Percentiles rank a stretch among this genome's conserved stretches.
Conservation (phyloP, 2,888 invertebrate genomes). For the Prosopocoilus inquinatus region DNA sequence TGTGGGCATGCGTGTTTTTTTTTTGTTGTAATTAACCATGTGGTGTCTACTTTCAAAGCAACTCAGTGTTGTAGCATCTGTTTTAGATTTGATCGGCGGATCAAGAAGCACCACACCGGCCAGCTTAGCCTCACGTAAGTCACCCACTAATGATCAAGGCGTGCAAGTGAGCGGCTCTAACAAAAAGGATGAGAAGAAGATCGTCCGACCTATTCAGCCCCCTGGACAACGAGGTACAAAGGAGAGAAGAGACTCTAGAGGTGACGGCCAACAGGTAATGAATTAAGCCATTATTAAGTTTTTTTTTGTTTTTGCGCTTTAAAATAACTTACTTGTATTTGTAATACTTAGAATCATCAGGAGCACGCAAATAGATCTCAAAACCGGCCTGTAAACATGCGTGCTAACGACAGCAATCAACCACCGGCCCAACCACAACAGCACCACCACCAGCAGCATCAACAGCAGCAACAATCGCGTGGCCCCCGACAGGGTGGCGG, state of each 20-base stretch:
- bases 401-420: slow-evolving; percentile 11
- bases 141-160: slow-evolving; percentile 83
- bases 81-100: slow-evolving; percentile 71
- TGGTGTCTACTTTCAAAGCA: slow-evolving; percentile 4
- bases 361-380: too few species aligned
- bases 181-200: slow-evolving; percentile 46
- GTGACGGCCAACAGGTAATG: slow-evolving; percentile 28
- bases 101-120: slow-evolving; percentile 83
- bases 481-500: slow-evolving; percentile 35
- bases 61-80: slow-evolving; percentile 45
- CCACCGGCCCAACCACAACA: slow-evolving; percentile 15
- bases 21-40: too few species aligned
- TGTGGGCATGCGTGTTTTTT: too few species aligned
- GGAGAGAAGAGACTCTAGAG: slow-evolving; percentile 40
- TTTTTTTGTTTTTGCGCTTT: too few species aligned
- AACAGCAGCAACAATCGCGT: slow-evolving; percentile 40
- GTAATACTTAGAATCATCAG: too few species aligned
- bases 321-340: too few species aligned
- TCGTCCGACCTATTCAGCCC: slow-evolving; percentile 43
- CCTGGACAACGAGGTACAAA: slow-evolving; percentile 43
- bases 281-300: too few species aligned
- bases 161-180: slow-evolving; percentile 63
- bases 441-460: slow-evolving; percentile 27
- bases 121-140: slow-evolving; percentile 70
- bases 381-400: too few species aligned